Evolutionary conservation across 1,140 invertebrate genomes (phyloP).

Genomic region (Pygmarrhopalites habei): DNA sequence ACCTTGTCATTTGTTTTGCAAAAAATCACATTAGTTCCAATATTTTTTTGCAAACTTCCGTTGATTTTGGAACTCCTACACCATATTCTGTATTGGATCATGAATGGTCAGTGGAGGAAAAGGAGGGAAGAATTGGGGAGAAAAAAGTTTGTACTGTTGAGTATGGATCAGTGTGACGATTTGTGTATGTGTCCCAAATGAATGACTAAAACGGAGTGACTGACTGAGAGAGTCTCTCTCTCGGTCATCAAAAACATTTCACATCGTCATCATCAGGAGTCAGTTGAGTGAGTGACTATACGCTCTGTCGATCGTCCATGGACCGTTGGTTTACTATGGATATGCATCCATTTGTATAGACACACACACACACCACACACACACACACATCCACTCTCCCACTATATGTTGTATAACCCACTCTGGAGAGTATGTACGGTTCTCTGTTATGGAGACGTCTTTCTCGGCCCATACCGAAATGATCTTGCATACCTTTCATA

Average conservation of each 20-base stretch:
- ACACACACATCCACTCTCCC: background rate
- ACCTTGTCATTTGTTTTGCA: too few species aligned
- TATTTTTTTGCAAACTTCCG: too few species aligned
- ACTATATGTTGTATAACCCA: too few species aligned
- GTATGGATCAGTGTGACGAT: constrained; percentile 6
- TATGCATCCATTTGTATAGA: background rate
- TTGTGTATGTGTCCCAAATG: background rate
- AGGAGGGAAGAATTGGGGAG: too few species aligned
- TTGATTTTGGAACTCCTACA: too few species aligned
- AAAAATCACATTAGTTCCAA: too few species aligned
- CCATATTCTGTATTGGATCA: too few species aligned
- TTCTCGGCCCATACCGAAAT: background rate
- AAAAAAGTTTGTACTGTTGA: too few species aligned
- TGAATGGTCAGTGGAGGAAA: too few species aligned
- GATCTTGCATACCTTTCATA: too few species aligned
- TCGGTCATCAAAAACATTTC: constrained; percentile 17
- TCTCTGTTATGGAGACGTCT: background rate
- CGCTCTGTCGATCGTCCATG: constrained; percentile 33
- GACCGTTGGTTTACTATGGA: constrained; percentile 12
- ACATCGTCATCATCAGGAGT: constrained; percentile 17
- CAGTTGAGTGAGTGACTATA: constrained; percentile 18
- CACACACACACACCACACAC: background rate
- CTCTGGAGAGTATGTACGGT: too few species aligned
- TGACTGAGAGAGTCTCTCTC: constrained; percentile 2
- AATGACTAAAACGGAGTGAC: background rate